A percentile compares a stretch with the other conserved stretches of the same genome.
Conservation (phyloP, 2,113 vertebrate genomes). For the Gopherus flavomarginatus region DNA sequence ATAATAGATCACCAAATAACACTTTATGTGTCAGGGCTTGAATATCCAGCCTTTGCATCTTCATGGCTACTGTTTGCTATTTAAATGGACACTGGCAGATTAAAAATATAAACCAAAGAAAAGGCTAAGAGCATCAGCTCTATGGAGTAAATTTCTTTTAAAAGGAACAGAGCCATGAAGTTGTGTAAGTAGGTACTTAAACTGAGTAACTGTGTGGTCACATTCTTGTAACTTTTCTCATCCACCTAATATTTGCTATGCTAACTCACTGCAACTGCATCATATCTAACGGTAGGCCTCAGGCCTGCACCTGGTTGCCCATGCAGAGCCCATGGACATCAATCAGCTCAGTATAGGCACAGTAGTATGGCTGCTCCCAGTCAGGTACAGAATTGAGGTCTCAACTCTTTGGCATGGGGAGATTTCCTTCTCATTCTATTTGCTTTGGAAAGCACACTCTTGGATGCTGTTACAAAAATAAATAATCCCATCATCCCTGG, state of each 20-base stretch:
- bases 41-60: constrained; percentile 12
- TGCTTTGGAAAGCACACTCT: background rate
- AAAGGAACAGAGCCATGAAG: background rate
- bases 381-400: background rate
- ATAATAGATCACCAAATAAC: background rate
- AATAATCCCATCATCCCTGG: background rate
- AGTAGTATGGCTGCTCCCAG: background rate
- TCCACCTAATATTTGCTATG: background rate
- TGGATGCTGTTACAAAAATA: background rate
- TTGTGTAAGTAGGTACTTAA: background rate
- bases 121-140: background rate
- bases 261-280: background rate
- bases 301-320: background rate
- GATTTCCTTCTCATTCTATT: background rate
- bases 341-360: background rate
- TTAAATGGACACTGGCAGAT: background rate
- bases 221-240: background rate
- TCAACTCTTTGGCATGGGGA: background rate
- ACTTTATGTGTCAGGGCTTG: background rate
- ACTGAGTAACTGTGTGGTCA: background rate
- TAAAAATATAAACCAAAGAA: fast-evolving
- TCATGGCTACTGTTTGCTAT: fast-evolving
- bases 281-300: background rate
- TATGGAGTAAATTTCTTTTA: background rate
- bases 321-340: background rate